Percentiles rank a stretch among this genome's conserved stretches.
These are phyloP conservation scores for Axea sp. DNA, from an alignment of 2,888 invertebrate species.

Conservation along the genomic window DNA sequence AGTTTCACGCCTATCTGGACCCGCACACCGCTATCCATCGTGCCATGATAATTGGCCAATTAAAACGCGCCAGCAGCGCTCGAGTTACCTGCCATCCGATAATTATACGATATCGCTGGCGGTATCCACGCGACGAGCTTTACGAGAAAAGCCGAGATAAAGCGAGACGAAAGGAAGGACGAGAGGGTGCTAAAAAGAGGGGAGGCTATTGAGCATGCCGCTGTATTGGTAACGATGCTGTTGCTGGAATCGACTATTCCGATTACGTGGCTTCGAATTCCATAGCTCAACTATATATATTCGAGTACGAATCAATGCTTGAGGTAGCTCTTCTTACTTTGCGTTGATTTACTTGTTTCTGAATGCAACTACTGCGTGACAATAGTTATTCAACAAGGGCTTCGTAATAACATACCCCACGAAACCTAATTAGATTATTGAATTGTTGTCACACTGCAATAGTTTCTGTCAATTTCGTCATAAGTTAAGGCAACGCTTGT, in stretches of 20 bases:
- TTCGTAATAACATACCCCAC: constrained; percentile 9
- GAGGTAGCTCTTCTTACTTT: constrained; percentile 70
- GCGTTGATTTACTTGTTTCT: constrained; percentile 38
- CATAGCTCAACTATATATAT: constrained; percentile 58
- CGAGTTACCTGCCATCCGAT: constrained; percentile 65
- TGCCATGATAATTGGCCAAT: constrained; percentile 79
- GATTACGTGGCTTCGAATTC: constrained; percentile 75
- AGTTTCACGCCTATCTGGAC: constrained; percentile 78
- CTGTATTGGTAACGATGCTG: constrained; percentile 65
- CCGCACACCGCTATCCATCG: constrained; percentile 74
- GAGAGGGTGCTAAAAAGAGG: constrained; percentile 49
- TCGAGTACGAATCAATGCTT: constrained; percentile 70
- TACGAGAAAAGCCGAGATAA: constrained; percentile 59
- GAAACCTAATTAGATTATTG: constrained; percentile 19
- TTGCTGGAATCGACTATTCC: constrained; percentile 74
- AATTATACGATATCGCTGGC: constrained; percentile 68
- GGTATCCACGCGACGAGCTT: constrained; percentile 73
- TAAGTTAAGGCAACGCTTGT: background rate
- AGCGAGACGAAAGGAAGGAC: constrained; percentile 54
- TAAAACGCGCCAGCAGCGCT: constrained; percentile 73
- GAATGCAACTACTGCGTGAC: constrained; percentile 13
- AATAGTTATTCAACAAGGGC: constrained; percentile 23
- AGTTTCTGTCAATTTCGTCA: background rate
- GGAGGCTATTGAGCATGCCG: constrained; percentile 61
- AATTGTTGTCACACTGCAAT: too few relatives aligned